Conservation (phyloP, 2,888 invertebrate species). For the Dusona sp. region DNA sequence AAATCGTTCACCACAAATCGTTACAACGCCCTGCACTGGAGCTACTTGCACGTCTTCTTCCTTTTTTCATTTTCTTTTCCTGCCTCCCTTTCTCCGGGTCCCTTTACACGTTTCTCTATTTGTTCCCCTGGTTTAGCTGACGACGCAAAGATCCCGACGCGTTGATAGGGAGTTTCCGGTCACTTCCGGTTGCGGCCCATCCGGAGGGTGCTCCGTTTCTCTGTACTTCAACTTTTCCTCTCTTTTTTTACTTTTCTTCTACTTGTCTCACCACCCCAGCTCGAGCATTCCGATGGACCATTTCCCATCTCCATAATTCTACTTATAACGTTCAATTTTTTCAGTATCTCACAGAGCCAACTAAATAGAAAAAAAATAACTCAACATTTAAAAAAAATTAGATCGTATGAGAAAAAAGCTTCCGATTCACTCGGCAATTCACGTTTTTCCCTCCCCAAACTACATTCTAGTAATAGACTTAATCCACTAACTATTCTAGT, state of each 20-base stretch:
- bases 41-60: conserved; percentile 27
- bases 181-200: conserved; percentile 79
- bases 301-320: conserved; percentile 62
- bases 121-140: conserved; percentile 75
- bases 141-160: conserved; percentile 82
- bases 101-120: conserved; percentile 43
- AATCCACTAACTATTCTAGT: too few relatives aligned
- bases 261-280: conserved; percentile 18
- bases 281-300: conserved; percentile 59
- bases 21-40: conserved; percentile 42
- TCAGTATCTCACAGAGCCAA: background rate
- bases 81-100: conserved; percentile 31
- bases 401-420: background rate
- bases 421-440: background rate
- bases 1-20: conserved; percentile 65
- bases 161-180: conserved; percentile 80
- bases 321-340: background rate
- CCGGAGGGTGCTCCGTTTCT: conserved; percentile 66
- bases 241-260: conserved; percentile 22
- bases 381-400: background rate
- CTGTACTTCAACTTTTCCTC: conserved; percentile 13
- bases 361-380: background rate
- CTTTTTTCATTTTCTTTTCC: conserved; percentile 13
- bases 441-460: background rate
- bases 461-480: too few relatives aligned